Conservation (phyloP, 2,888 invertebrate genomes). For the Nemotelus pantherinus region DNA sequence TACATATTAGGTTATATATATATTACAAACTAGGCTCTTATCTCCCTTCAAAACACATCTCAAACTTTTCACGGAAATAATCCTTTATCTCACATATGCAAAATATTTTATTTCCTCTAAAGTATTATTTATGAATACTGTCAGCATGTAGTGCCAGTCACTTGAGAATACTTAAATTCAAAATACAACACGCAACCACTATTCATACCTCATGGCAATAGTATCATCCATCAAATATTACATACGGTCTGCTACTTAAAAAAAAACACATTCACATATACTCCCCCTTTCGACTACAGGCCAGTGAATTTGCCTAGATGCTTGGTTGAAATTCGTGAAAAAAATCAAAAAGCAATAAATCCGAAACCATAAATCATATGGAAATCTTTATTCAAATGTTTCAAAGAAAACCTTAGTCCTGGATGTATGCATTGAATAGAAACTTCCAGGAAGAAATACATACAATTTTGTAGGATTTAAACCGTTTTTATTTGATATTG, state of each 20-base stretch:
- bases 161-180: slow-evolving; percentile 9
- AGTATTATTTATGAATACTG: slow-evolving; percentile 48
- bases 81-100: slow-evolving; percentile 50
- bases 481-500: no score
- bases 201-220: slow-evolving; percentile 27
- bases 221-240: neutral
- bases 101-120: slow-evolving; percentile 47
- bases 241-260: neutral
- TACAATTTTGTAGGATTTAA: no score
- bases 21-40: neutral
- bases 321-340: slow-evolving; percentile 7
- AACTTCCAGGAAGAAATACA: no score
- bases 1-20: no score
- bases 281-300: no score
- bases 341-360: slow-evolving; percentile 45
- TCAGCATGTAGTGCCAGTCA: slow-evolving; percentile 20
- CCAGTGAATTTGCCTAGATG: no score
- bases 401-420: slow-evolving; percentile 25
- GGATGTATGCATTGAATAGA: no score
- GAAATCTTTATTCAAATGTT: slow-evolving; percentile 51
- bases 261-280: no score
- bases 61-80: slow-evolving; percentile 45
- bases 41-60: neutral
- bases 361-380: slow-evolving; percentile 49
- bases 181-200: neutral